A percentile compares a stretch with the other conserved stretches of the same genome.
phyloP scores from a whole-genome alignment of 2,797 vertebrate species.

The Platyrinchus mystaceus region DNA sequence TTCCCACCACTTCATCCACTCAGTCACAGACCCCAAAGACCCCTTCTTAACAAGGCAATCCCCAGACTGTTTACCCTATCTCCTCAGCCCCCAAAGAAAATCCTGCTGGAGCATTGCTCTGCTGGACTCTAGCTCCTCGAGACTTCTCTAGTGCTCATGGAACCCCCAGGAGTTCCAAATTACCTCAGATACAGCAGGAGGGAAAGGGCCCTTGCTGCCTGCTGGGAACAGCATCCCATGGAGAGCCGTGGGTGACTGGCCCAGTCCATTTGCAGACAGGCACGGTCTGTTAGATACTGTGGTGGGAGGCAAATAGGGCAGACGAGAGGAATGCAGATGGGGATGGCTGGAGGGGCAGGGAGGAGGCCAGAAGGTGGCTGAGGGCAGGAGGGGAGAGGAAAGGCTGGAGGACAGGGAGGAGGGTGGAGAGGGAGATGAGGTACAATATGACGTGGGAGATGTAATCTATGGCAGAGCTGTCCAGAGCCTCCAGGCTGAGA shows the following conservation, averaged over 20 bases:
- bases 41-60: neutral
- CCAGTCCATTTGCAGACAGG: fast-evolving
- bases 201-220: neutral
- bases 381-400: neutral
- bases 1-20: neutral
- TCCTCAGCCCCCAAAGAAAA: neutral
- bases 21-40: neutral
- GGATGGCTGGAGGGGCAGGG: neutral
- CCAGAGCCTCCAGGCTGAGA: slow-evolving; percentile 15
- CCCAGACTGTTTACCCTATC: neutral
- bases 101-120: fast-evolving
- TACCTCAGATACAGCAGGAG: neutral
- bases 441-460: neutral
- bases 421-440: neutral
- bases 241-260: neutral
- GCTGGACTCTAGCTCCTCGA: neutral
- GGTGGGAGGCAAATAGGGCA: neutral
- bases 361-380: neutral
- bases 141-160: neutral
- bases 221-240: fast-evolving
- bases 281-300: neutral
- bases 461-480: neutral
- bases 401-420: neutral
- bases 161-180: too few relatives aligned
- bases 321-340: neutral